These are phyloP conservation scores for Charanyca ferruginea DNA, from an alignment of 2,888 invertebrate species.

Conservation along the genomic window DNA sequence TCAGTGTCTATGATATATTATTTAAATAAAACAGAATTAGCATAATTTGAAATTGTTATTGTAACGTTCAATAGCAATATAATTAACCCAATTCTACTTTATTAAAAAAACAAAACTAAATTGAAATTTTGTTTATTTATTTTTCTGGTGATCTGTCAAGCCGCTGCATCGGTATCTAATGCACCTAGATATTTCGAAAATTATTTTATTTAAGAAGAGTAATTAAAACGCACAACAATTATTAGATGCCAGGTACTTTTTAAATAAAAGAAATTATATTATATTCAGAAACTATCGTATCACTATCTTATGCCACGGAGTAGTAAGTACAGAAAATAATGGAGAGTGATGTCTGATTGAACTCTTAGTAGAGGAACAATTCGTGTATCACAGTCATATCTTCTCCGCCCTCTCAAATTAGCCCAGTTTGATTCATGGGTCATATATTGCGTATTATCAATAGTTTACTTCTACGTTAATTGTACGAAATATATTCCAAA, in stretches of 20 bases:
- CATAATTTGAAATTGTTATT: not conserved
- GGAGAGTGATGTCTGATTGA: conserved; percentile 7
- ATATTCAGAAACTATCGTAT: not conserved
- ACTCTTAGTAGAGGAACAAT: not conserved
- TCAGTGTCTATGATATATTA: conserved; percentile 31
- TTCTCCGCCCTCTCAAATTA: not conserved
- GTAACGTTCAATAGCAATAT: not conserved
- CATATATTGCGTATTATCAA: not conserved
- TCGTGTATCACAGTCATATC: not conserved
- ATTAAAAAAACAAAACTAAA: not conserved
- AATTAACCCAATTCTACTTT: not conserved
- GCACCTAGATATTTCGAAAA: conserved; percentile 11
- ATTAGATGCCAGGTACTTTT: too few species aligned
- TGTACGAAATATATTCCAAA: not conserved
- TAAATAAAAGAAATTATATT: too few species aligned
- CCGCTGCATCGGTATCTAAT: conserved; percentile 3
- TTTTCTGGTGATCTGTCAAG: conserved; percentile 3
- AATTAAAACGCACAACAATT: conserved; percentile 13
- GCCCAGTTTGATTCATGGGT: not conserved
- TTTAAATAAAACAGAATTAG: conserved; percentile 1
- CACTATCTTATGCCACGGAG: not conserved
- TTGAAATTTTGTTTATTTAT: not conserved
- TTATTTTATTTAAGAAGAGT: conserved; percentile 2
- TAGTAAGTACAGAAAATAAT: conserved; percentile 14
- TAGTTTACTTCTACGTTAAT: conserved; percentile 2